A percentile compares a stretch with the other conserved stretches of the same genome.
These are phyloP conservation scores for Gisinianus flammeolus DNA, from an alignment of 2,888 invertebrate genomes.

Conservation along the genomic window DNA sequence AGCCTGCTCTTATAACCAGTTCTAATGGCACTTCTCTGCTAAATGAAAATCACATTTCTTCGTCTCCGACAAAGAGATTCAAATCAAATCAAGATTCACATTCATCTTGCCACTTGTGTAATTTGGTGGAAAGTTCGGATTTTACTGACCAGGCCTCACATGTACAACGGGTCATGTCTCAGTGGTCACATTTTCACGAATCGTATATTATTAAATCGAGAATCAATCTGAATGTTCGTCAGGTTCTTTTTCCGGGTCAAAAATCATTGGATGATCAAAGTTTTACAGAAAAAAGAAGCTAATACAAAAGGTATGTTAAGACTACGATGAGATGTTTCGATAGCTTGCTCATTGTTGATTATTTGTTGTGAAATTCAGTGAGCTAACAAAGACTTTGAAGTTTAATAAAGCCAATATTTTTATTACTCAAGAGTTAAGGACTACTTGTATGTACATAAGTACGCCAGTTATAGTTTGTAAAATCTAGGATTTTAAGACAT, in stretches of 20 bases:
- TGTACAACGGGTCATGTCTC: background rate
- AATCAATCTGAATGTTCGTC: slow-evolving; percentile 93
- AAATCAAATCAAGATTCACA: background rate
- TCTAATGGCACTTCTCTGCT: background rate
- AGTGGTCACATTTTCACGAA: slow-evolving; percentile 67
- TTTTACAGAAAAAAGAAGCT: background rate
- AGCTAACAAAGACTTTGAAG: too few species aligned
- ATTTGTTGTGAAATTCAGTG: too few species aligned
- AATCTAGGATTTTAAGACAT: too few species aligned
- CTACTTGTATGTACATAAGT: too few species aligned
- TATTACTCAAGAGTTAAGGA: too few species aligned
- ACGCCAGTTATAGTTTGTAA: too few species aligned
- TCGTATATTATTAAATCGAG: slow-evolving; percentile 74
- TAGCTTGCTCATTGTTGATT: too few species aligned
- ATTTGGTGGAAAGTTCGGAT: background rate
- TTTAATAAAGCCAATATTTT: too few species aligned
- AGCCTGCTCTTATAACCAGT: slow-evolving; percentile 51
- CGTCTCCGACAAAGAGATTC: slow-evolving; percentile 40
- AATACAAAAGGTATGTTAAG: background rate
- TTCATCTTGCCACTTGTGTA: background rate
- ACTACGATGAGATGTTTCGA: too few species aligned
- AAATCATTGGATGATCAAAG: slow-evolving; percentile 49
- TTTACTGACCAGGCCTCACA: background rate
- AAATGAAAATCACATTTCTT: slow-evolving; percentile 57
- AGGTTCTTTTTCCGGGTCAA: slow-evolving; percentile 76